Evolutionary conservation across 1,140 invertebrate species (phyloP).

Genomic region (Scaptomyza montana): DNA sequence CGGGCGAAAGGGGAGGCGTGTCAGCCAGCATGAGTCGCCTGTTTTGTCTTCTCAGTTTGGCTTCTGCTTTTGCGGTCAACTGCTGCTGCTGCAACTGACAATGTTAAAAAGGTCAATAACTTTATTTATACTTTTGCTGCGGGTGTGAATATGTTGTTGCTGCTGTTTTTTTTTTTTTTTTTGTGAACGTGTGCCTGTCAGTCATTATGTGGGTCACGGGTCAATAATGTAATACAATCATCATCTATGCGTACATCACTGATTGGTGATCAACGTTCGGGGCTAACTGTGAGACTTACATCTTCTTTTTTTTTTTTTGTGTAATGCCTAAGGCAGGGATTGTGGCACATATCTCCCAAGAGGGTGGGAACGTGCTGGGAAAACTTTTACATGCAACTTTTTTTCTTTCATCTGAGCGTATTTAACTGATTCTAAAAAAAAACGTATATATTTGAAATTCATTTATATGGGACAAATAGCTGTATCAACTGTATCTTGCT

Average conservation of each 20-base stretch:
- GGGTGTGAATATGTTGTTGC: conserved; percentile 22
- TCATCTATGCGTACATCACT: neutral
- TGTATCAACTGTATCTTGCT: too few relatives aligned
- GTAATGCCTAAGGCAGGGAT: too few relatives aligned
- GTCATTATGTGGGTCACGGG: conserved; percentile 75
- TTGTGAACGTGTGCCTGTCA: neutral
- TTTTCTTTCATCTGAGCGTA: too few relatives aligned
- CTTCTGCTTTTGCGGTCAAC: conserved; percentile 24
- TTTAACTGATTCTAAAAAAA: too few relatives aligned
- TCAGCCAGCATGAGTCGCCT: conserved; percentile 46
- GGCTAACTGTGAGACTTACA: neutral
- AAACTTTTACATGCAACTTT: too few relatives aligned
- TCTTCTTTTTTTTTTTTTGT: too few relatives aligned
- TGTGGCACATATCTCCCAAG: too few relatives aligned
- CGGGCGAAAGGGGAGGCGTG: conserved; percentile 53
- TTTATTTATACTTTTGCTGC: conserved; percentile 45
- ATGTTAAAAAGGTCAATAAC: conserved; percentile 65
- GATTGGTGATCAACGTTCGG: conserved; percentile 1
- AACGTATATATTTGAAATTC: too few relatives aligned
- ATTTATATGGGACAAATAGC: too few relatives aligned
- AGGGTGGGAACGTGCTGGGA: too few relatives aligned
- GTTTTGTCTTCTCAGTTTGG: conserved; percentile 14
- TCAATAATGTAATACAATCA: conserved; percentile 57
- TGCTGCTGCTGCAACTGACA: conserved; percentile 23
- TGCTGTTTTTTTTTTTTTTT: too few relatives aligned